Evolutionary conservation across 1,140 invertebrate genomes (phyloP), one percentile per base, ranked within the genome.

Genomic region (Anadara kagoshimensis): DNA sequence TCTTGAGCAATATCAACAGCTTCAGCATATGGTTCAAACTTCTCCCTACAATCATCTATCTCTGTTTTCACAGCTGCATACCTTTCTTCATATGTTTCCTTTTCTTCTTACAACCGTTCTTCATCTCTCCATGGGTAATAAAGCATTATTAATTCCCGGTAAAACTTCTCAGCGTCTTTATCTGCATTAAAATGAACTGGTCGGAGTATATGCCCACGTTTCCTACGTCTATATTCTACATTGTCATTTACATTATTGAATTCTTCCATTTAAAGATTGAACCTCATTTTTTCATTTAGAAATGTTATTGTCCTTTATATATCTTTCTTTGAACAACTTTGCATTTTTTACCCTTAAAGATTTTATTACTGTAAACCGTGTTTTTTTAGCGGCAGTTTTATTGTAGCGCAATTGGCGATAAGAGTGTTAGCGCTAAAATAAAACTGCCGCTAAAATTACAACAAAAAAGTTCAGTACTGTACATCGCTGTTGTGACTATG

Each of bases 91-190:
- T 51, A 68, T 53, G 72, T 43, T 18, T 49, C 16, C 43, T 41
- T 59, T 10, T 74, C n/a, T 43, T 47, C 53, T 36, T 67, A 69
- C 16, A 58, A 12, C 29, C 5, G 8, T 16, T 69, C 14, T 66
- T 78, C 68, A 59, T 54, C 43, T 75, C 66, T 74, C 73, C 61
- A 78, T 5, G 63, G 67, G 53, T 61, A 22, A 63, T 53, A 78
- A 18, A 75, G 58, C 24, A 78, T 36, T 24, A 66, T 22, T 24
- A 63, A 29, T 75, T 78, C 76, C 43, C 76, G 22, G 53, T 70
- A 78, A 62, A 62, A 69, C 8, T 75, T 61, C 58, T 75, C 71
- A n/a, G 58, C 44, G n/a, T 78, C 67, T 5, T 20, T 54, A 20
- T 20, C 18, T 29, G 63, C 20, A n/a, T 70, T 65, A 53, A 58